A percentile compares a stretch with the other conserved stretches of the same genome.
These are phyloP conservation scores for Nephotettix cincticeps DNA, from an alignment of 1,140 invertebrate species.

Conservation along the genomic window DNA sequence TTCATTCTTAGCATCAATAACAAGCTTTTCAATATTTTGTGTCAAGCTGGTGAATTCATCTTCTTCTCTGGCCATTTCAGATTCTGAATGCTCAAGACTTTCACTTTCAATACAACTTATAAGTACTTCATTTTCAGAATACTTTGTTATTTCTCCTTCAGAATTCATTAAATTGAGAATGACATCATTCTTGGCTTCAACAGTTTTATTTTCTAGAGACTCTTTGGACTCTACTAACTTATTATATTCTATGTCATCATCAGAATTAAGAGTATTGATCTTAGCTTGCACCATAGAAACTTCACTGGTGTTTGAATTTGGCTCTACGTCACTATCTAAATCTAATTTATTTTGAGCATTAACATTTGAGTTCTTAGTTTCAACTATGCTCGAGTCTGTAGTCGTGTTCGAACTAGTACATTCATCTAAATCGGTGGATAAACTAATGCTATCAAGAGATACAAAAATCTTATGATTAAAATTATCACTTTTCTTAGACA, in stretches of 20 bases:
- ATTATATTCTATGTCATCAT: background rate
- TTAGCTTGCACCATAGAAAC: background rate
- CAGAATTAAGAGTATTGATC: background rate
- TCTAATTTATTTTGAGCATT: background rate
- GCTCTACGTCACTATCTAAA: background rate
- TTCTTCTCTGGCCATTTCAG: background rate
- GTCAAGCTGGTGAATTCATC: conserved; percentile 7
- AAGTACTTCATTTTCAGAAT: conserved; percentile 8
- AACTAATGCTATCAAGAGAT: background rate
- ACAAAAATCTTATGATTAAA: background rate
- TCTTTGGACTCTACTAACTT: background rate
- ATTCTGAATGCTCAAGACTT: background rate
- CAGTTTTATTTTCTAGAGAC: background rate
- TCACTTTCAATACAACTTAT: background rate
- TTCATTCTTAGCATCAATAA: background rate
- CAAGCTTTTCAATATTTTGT: background rate
- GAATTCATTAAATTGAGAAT: background rate
- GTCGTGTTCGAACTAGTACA: background rate
- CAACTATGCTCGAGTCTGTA: background rate
- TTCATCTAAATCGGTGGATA: background rate
- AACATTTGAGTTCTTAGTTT: background rate
- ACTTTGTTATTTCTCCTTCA: background rate
- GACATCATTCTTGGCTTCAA: background rate
- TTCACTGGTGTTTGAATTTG: background rate
- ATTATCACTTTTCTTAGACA: background rate